phyloP scores from a whole-genome alignment of 2,888 invertebrate genomes.

The Anticlea derivata region DNA sequence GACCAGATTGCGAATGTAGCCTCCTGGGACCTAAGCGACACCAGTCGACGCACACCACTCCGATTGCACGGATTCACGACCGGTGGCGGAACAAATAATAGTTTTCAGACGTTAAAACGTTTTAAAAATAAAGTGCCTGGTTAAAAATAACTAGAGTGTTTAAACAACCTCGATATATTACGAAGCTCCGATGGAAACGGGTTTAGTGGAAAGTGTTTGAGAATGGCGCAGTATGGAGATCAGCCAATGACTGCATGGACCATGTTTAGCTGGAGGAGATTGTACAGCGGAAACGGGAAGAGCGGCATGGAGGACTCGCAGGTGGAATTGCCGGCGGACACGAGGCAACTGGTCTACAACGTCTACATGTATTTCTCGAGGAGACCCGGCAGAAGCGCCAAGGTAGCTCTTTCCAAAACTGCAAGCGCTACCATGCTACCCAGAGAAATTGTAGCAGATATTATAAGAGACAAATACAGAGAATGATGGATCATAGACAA shows the following conservation, averaged over 20 bases:
- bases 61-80: conserved; percentile 60
- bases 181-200: conserved; percentile 31
- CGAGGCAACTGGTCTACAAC: conserved; percentile 75
- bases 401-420: conserved; percentile 69
- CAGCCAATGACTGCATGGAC: conserved; percentile 81
- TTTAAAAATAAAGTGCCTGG: conserved; percentile 22
- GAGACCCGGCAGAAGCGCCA: conserved; percentile 69
- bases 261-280: conserved; percentile 79
- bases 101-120: conserved; percentile 26
- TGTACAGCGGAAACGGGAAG: conserved; percentile 64
- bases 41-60: conserved; percentile 64
- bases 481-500: conserved; percentile 19
- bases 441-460: conserved; percentile 74
- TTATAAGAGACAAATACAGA: conserved; percentile 71
- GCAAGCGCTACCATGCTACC: conserved; percentile 77
- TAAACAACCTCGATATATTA: conserved; percentile 32
- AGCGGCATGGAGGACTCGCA: conserved; percentile 62
- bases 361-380: conserved; percentile 76
- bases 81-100: conserved; percentile 34
- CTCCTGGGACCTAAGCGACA: conserved; percentile 50
- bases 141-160: conserved; percentile 30
- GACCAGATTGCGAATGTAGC: conserved; percentile 67
- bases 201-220: conserved; percentile 30
- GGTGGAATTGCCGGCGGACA: conserved; percentile 73
- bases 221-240: conserved; percentile 81